Conservation (phyloP, 2,797 vertebrate species). For the Paedocypris micromegethes region DNA sequence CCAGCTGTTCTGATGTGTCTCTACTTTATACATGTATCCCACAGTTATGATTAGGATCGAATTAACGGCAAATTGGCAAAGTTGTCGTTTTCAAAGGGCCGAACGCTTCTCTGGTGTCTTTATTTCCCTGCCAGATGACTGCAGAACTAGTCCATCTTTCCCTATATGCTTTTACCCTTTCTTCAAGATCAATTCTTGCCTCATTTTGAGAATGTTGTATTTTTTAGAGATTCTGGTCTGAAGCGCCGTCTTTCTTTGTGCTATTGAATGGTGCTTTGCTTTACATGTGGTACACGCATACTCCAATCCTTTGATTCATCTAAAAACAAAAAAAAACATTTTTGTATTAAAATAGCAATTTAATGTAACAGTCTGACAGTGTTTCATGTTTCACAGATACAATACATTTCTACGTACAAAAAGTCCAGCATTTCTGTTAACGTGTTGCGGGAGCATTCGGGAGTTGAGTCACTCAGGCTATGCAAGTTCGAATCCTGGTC, state of each 20-base stretch:
- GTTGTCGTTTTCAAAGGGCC: constrained; percentile 56
- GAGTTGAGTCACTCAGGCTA: too few relatives aligned
- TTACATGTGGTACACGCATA: constrained; percentile 51
- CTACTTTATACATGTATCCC: constrained; percentile 56
- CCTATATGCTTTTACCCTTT: constrained; percentile 14
- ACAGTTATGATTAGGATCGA: constrained; percentile 57
- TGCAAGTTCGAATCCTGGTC: too few relatives aligned
- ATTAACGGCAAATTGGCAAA: constrained; percentile 67
- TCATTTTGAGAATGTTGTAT: constrained; percentile 58
- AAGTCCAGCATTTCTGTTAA: constrained; percentile 36
- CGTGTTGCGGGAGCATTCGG: too few relatives aligned
- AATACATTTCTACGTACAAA: constrained; percentile 48
- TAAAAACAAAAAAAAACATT: constrained; percentile 67
- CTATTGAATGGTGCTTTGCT: constrained; percentile 48
- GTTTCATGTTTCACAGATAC: constrained; percentile 38
- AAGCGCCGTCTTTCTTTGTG: constrained; percentile 50
- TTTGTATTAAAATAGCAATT: constrained; percentile 67
- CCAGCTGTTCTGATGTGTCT: constrained; percentile 52
- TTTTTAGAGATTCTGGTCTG: constrained; percentile 53
- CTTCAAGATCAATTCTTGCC: constrained; percentile 50
- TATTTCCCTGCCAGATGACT: constrained; percentile 63
- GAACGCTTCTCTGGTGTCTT: constrained; percentile 59
- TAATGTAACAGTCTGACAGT: constrained; percentile 2
- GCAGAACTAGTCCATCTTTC: constrained; percentile 4
- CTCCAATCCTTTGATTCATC: constrained; percentile 56